Evolutionary conservation across 2,888 invertebrate genomes (phyloP).

Genomic region (Cephus rjabovi): DNA sequence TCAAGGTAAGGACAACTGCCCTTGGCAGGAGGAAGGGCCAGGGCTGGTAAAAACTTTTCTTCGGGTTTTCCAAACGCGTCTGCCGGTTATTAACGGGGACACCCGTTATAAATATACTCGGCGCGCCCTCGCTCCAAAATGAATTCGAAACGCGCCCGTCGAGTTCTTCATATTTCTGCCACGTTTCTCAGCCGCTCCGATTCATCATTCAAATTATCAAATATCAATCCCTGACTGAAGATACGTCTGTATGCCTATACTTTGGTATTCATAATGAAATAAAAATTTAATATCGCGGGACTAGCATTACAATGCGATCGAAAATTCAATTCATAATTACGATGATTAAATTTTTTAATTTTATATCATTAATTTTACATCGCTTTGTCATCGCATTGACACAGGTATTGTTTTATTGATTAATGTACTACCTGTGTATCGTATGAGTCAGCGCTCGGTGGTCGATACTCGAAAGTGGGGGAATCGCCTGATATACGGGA

Average conservation of each 20-base stretch:
- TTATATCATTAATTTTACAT: not conserved
- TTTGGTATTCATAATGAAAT: not conserved
- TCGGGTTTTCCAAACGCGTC: not conserved
- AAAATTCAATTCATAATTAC: not conserved
- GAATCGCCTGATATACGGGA: too few relatives aligned
- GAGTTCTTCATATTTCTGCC: not conserved
- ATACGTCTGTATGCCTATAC: not conserved
- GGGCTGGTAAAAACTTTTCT: not conserved
- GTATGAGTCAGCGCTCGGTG: not conserved
- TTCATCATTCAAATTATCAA: not conserved
- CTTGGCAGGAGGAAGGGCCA: too few relatives aligned
- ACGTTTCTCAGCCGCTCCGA: not conserved
- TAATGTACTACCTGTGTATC: not conserved
- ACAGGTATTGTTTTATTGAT: not conserved
- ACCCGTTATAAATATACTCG: not conserved
- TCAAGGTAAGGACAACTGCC: conserved; percentile 71
- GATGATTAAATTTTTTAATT: not conserved
- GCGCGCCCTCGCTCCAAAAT: not conserved
- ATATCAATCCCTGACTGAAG: not conserved
- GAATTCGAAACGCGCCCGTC: not conserved
- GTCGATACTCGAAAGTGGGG: too few relatives aligned
- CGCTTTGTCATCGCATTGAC: not conserved
- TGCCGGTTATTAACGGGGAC: not conserved
- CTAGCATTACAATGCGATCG: not conserved
- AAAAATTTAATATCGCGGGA: not conserved